These are phyloP conservation scores for Netelia inedita DNA, from an alignment of 2,888 invertebrate genomes.

Conservation along the genomic window DNA sequence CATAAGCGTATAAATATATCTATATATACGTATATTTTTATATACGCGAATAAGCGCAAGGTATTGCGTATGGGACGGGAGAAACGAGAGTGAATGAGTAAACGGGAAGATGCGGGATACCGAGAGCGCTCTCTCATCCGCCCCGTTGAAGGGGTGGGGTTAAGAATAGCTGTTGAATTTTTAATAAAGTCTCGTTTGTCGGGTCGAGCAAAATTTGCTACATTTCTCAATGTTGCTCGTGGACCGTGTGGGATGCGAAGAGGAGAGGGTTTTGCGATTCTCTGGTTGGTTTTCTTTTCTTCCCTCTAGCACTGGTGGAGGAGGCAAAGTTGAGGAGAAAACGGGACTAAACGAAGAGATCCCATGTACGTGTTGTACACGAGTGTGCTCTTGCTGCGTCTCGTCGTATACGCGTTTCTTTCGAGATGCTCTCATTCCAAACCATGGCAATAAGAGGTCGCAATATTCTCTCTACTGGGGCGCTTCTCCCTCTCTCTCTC, in stretches of 20 bases:
- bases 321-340: slow-evolving; percentile 38
- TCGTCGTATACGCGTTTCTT: slow-evolving; percentile 14
- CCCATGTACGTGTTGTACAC: background rate
- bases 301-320: background rate
- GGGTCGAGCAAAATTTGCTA: slow-evolving; percentile 65
- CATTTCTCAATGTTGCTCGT: slow-evolving; percentile 58
- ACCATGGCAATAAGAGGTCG: slow-evolving; percentile 61
- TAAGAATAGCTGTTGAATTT: slow-evolving; percentile 67
- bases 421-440: slow-evolving; percentile 55
- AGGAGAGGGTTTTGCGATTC: background rate
- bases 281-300: too few relatives aligned
- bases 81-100: slow-evolving; percentile 38
- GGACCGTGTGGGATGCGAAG: slow-evolving; percentile 19
- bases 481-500: background rate
- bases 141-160: slow-evolving; percentile 1
- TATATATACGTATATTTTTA: background rate
- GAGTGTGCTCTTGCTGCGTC: background rate
- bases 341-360: slow-evolving; percentile 36
- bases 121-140: background rate
- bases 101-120: slow-evolving; percentile 17
- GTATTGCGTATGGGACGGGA: background rate
- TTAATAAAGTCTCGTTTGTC: slow-evolving; percentile 69
- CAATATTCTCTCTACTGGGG: slow-evolving; percentile 53
- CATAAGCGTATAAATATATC: slow-evolving; percentile 1
- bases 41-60: background rate